Percentiles rank a stretch among this genome's conserved stretches.
These are phyloP conservation scores for Drosophila atripex DNA, from an alignment of 2,888 invertebrate species.

Conservation along the genomic window DNA sequence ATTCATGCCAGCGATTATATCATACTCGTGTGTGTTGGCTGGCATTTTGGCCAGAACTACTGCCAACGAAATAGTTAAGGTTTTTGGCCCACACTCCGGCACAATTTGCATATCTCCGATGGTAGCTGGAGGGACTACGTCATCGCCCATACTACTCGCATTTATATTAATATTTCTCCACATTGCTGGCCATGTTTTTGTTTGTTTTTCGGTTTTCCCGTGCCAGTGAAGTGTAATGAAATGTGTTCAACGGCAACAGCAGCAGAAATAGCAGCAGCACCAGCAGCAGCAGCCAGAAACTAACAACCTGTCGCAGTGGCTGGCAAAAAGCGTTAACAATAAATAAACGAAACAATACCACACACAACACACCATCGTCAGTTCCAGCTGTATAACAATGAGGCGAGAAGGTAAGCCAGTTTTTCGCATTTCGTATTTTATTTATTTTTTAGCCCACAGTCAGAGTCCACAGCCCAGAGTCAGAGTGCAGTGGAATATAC, in stretches of 20 bases:
- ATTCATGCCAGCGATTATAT: conserved; percentile 64
- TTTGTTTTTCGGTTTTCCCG: conserved; percentile 32
- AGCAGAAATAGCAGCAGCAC: conserved; percentile 31
- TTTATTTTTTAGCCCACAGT: conserved; percentile 54
- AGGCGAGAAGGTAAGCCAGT: conserved; percentile 79
- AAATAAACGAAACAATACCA: conserved; percentile 72
- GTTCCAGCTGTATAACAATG: conserved; percentile 71
- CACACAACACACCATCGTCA: conserved; percentile 52
- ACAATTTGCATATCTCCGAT: conserved; percentile 39
- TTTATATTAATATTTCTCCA: conserved; percentile 32
- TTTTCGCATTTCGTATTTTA: conserved; percentile 45
- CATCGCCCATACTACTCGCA: conserved; percentile 54
- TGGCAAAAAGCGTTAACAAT: conserved; percentile 76
- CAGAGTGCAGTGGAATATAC: conserved; percentile 33
- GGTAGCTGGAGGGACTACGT: conserved; percentile 38
- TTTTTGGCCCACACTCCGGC: conserved; percentile 47
- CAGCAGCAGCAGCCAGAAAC: conserved; percentile 44
- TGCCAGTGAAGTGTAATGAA: conserved; percentile 68
- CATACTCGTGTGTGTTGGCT: conserved; percentile 73
- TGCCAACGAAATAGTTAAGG: conserved; percentile 14
- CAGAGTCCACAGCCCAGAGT: conserved; percentile 11
- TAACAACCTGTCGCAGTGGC: conserved; percentile 77
- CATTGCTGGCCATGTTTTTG: conserved; percentile 31
- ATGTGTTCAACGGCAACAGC: conserved; percentile 57
- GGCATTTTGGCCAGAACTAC: conserved; percentile 68